phyloP scores from a whole-genome alignment of 2,797 vertebrate genomes.

The Heterohyrax brucei region DNA sequence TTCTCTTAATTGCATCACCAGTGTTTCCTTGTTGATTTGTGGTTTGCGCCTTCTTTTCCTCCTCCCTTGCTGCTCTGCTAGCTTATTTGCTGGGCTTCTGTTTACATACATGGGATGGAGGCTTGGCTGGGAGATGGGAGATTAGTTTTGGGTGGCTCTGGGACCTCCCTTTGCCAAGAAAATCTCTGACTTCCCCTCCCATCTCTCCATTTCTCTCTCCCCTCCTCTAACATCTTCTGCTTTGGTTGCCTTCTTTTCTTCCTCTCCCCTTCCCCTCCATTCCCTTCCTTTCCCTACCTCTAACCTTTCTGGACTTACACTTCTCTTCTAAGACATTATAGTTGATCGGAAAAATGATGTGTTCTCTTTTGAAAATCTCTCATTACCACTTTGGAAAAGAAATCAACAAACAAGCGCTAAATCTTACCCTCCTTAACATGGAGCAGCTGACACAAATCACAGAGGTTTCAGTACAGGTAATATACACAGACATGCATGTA shows the following conservation, averaged over 20 bases:
- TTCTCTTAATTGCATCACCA: neutral
- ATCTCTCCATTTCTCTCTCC: neutral
- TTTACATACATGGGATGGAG: neutral
- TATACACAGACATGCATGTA: neutral
- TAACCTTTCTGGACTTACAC: neutral
- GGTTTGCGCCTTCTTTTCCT: neutral
- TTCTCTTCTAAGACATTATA: constrained; percentile 34
- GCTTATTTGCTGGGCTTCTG: constrained; percentile 21
- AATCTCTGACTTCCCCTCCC: neutral
- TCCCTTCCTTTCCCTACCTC: neutral
- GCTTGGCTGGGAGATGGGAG: neutral
- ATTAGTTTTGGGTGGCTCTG: neutral
- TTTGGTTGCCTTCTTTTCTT: neutral
- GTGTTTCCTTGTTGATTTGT: neutral
- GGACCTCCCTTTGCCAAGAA: neutral
- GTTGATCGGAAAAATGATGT: constrained; percentile 22
- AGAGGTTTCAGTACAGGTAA: neutral
- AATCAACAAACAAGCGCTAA: constrained; percentile 22
- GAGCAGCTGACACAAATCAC: neutral
- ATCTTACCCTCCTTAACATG: constrained; percentile 15
- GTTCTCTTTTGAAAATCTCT: constrained; percentile 42
- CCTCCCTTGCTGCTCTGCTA: neutral
- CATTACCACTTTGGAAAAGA: neutral
- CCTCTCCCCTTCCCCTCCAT: neutral
- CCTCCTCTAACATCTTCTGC: constrained; percentile 13